Base-by-base conservation (phyloP, 2,113 vertebrate species). In the Megaceryle torquata region DNA sequence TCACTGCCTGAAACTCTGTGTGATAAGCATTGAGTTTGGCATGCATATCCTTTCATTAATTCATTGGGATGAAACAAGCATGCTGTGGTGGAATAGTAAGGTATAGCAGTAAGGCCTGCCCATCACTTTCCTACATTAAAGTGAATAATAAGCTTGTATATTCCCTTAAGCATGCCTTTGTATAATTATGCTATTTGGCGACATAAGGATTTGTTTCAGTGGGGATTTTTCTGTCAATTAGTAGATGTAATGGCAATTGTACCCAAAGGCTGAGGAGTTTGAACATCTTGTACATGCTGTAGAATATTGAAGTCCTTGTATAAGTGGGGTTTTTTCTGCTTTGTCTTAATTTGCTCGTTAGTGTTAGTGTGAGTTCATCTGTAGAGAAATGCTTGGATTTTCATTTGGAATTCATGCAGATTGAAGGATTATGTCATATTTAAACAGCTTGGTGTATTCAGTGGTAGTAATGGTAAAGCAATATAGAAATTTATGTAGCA, bases 331-430 rank as follows among this genome's bases (percentile, higher is more conserved):
- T n/a, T 91, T 74, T 78, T 61, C 18, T 85, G 5, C 37, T 9
- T 65, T 67, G 21, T 51, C 48, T 46, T 75, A 37, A 60, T 87
- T 84, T 91, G 9, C 35, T 88, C 29, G 12, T 59, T 71, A 63
- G 24, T 21, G 6, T 69, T 89, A 43, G 25, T 33, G 14, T 6
- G 5, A 37, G 15, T 53, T 74, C 65, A 17, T 85, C 65, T 82
- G 50, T 72, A 63, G 37, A 74, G 41, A 20, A 80, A 25, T 57
- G 5, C 13, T 91, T 91, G 61, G 51, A 60, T 95, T 95, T 93
- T 71, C 13, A 13, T 29, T 43, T n/a, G 20, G 61, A 87, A 68
- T 85, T 95, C 16, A 3, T 84, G 39, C 46, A 64, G 16, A 6
- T 53, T 64, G 64, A 86, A 75, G 46, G 41, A 84, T 85, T n/a